Evolutionary conservation across 2,797 vertebrate genomes (phyloP), one percentile per base, ranked within the genome.

Genomic region (Serranus cabrilla): DNA sequence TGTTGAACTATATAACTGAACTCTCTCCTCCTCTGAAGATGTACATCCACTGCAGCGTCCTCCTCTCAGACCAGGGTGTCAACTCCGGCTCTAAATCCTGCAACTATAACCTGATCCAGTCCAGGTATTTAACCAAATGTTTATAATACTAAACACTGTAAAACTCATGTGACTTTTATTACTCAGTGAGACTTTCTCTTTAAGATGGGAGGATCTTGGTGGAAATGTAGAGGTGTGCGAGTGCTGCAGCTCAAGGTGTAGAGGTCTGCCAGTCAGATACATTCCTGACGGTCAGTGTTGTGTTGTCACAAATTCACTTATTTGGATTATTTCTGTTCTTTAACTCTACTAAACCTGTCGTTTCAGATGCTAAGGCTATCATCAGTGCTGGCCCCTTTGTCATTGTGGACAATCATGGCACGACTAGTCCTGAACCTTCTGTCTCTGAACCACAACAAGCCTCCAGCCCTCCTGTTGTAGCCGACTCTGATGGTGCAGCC

Each of bases 161-260:
- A 34, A 8, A 34, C 34, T 7, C 34, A 27, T 27, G 27, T 7
- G 34, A 7, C 34, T 34, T 34, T 34, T 7, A 16, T 55, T 14
- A 43, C 20, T 21, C 5, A 11, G 9, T 51, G 0, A 21, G 1
- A 1, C 1, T 42, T 51, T 21, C 0, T 11, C 1, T 82, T 69
- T 69, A 69, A 95, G 94, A 12, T 95, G 94, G 93, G 86, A 93
- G 50, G 91, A 94, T 3, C 46, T 94, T 1, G 68, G 63, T 81
- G 91, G 89, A 2, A 61, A 87, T 46, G 45, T 67, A 6, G 39
- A 83, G 0, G 87, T 91, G 6, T 95, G 93, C 0, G 27, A 76
- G 7, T 95, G 94, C 80, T 95, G 94, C 75, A 84, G 58, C 3
- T 86, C 83, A 37, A 91, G 79, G 58, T 95, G 94, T 81, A 85